A percentile compares a stretch with the other conserved stretches of the same genome.
Conservation (phyloP, 1,140 invertebrate species). For the Wasmannia auropunctata region DNA sequence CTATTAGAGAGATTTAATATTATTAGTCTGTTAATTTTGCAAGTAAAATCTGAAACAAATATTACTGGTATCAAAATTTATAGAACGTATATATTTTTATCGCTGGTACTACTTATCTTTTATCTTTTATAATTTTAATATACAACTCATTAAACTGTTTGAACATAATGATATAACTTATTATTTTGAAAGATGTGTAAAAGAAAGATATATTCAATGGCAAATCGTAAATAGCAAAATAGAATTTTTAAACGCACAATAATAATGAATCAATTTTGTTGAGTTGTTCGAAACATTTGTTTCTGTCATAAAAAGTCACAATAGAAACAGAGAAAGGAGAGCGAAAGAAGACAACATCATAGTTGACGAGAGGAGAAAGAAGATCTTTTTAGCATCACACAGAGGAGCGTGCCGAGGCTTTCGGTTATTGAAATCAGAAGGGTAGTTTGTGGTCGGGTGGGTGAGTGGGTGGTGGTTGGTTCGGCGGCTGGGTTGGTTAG, state of each 20-base stretch:
- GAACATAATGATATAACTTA: not conserved
- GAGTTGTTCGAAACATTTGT: not conserved
- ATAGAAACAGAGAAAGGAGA: not conserved
- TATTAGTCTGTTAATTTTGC: constrained; percentile 3
- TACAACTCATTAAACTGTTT: not conserved
- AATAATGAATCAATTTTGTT: not conserved
- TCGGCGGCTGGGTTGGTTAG: constrained; percentile 56
- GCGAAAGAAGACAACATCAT: not conserved
- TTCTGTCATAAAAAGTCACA: not conserved
- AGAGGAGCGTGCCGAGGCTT: constrained; percentile 69
- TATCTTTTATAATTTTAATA: too few relatives aligned
- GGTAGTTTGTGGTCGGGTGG: constrained; percentile 59
- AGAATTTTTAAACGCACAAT: not conserved
- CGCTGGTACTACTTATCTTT: not conserved
- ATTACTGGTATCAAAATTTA: not conserved
- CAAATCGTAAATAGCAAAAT: not conserved
- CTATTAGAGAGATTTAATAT: not conserved
- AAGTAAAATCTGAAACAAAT: constrained; percentile 45
- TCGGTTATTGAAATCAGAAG: constrained; percentile 82
- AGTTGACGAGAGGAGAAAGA: constrained; percentile 50
- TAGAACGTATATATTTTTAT: not conserved
- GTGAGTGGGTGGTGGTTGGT: constrained; percentile 51
- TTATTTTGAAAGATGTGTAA: not conserved
- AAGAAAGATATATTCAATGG: not conserved
- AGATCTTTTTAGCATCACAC: constrained; percentile 82